A percentile compares a stretch with the other conserved stretches of the same genome.
Evolutionary conservation across 35 echinoderm and acorn worm species (phyloP).

Genomic region (Anneissia japonica): DNA sequence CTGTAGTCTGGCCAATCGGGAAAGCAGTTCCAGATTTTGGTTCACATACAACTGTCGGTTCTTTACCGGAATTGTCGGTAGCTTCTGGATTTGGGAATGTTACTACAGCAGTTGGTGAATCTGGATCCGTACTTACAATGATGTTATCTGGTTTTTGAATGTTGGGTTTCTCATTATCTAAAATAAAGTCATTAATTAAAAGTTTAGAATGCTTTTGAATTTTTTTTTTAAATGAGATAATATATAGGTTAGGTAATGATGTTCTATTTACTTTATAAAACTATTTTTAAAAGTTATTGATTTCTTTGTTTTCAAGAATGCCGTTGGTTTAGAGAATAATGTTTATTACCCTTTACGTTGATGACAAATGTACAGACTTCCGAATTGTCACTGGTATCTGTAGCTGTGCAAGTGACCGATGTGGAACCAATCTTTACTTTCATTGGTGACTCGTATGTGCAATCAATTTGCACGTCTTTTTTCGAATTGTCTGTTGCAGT

Average conservation of each 20-base stretch:
- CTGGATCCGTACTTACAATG: not conserved
- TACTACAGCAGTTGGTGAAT: not conserved
- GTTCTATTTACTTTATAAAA: no score
- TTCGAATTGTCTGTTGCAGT: not conserved
- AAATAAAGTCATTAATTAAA: no score
- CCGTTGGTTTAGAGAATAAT: not conserved
- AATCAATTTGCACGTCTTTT: not conserved
- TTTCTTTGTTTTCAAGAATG: not conserved
- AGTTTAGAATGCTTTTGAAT: no score
- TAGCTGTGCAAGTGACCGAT: not conserved
- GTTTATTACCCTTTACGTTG: not conserved
- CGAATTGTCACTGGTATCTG: not conserved
- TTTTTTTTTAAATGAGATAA: no score
- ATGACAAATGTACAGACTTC: constrained; percentile 18
- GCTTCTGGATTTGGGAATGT: not conserved
- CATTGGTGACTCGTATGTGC: not conserved
- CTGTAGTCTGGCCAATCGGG: constrained; percentile 7
- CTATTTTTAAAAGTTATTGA: no score
- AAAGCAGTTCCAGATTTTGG: constrained; percentile 24
- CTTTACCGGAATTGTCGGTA: constrained; percentile 20
- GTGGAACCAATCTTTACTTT: not conserved
- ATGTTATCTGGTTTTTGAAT: not conserved
- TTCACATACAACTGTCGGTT: not conserved
- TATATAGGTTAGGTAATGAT: no score
- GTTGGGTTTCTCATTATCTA: not conserved